Evolutionary conservation across 1,140 invertebrate species (phyloP).

Genomic region (Eubasilissa regina): DNA sequence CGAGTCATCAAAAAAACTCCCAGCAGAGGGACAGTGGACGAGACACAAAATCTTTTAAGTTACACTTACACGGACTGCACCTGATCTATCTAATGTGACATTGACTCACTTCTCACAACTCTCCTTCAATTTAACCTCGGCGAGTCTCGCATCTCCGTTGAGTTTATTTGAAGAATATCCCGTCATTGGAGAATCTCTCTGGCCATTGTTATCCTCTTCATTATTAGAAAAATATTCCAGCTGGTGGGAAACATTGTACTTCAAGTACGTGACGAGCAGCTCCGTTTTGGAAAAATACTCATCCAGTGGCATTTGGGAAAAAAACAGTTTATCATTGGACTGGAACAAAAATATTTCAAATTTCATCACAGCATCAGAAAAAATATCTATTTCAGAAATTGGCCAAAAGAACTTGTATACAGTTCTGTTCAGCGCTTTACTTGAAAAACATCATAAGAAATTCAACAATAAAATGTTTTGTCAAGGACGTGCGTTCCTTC

Average conservation of each 20-base stretch:
- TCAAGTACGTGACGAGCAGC: slow-evolving; percentile 5
- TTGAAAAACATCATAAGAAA: no score
- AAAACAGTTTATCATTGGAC: not conserved
- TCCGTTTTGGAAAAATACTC: slow-evolving; percentile 25
- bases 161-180: not conserved
- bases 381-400: no score
- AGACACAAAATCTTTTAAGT: no score
- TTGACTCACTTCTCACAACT: slow-evolving; percentile 26
- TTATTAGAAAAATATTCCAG: not conserved
- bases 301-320: not conserved
- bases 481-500: no score
- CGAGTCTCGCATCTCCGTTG: not conserved
- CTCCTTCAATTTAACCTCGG: slow-evolving; percentile 23
- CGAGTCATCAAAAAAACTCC: no score
- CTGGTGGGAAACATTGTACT: slow-evolving; percentile 10
- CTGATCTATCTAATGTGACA: no score
- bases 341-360: not conserved
- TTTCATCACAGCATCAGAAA: not conserved
- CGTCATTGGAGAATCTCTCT: not conserved
- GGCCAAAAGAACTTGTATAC: no score
- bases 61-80: no score
- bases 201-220: not conserved
- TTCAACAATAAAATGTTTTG: no score
- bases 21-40: no score
- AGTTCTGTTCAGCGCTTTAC: no score